Evolutionary conservation across 2,888 invertebrate genomes (phyloP).

Genomic region (Autographa pulchrina): DNA sequence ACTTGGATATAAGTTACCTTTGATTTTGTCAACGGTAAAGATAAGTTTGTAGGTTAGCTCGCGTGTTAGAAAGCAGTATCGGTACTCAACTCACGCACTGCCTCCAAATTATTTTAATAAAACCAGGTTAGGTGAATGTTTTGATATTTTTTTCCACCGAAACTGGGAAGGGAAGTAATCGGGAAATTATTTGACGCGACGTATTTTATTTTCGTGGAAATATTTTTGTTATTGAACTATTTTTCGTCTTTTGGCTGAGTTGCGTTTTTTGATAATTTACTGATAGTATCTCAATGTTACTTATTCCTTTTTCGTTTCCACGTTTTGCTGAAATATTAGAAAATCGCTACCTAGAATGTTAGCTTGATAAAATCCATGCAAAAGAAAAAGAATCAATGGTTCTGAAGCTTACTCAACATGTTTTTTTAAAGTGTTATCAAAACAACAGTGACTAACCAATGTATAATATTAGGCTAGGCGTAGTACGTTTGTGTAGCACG

Average conservation of each 20-base stretch:
- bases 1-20: slow-evolving; percentile 40
- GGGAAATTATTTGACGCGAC: slow-evolving; percentile 48
- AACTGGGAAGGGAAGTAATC: slow-evolving; percentile 62
- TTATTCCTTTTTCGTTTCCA: not conserved
- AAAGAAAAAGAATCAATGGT: too few species aligned
- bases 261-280: slow-evolving; percentile 1
- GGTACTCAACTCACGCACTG: slow-evolving; percentile 84
- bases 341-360: too few species aligned
- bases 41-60: slow-evolving; percentile 69
- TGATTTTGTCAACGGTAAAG: slow-evolving; percentile 57
- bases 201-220: slow-evolving; percentile 35
- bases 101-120: slow-evolving; percentile 87
- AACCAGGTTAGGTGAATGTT: slow-evolving; percentile 85
- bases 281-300: not conserved
- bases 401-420: too few species aligned
- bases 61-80: slow-evolving; percentile 82
- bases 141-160: slow-evolving; percentile 73
- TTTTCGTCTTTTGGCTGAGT: slow-evolving; percentile 15
- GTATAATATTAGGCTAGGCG: not conserved
- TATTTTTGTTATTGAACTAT: slow-evolving; percentile 17
- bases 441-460: slow-evolving; percentile 24
- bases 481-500: slow-evolving; percentile 41
- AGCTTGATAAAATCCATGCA: too few species aligned
- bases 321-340: not conserved
- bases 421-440: not conserved